phyloP scores from a whole-genome alignment of 1,140 invertebrate genomes.

The Tetragonula clypearis region DNA sequence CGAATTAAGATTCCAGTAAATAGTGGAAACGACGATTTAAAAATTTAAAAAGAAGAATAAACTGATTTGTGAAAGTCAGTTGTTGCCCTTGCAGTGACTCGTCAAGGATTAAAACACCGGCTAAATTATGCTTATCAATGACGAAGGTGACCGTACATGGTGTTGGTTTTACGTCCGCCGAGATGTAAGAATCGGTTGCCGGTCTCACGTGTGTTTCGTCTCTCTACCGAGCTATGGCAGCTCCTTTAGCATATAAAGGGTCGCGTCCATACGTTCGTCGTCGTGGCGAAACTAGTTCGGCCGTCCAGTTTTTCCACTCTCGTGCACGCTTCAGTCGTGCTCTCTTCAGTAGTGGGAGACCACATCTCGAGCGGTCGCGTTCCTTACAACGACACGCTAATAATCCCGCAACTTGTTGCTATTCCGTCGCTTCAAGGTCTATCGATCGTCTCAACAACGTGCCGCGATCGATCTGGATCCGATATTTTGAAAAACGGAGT shows the following conservation, averaged over 20 bases:
- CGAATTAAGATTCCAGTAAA: neutral
- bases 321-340: constrained; percentile 53
- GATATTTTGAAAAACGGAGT: neutral
- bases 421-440: neutral
- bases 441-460: neutral
- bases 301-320: constrained; percentile 74
- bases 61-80: neutral
- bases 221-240: constrained; percentile 18
- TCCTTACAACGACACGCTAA: constrained; percentile 61
- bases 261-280: constrained; percentile 40
- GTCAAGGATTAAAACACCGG: constrained; percentile 16
- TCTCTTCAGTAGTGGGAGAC: constrained; percentile 43
- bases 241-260: constrained; percentile 57
- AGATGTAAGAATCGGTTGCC: constrained; percentile 21
- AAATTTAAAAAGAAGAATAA: neutral
- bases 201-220: constrained; percentile 41
- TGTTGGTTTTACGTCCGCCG: constrained; percentile 35
- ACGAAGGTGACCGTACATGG: constrained; percentile 27
- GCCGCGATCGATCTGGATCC: neutral
- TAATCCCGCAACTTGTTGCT: constrained; percentile 75
- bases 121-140: constrained; percentile 41
- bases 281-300: constrained; percentile 74
- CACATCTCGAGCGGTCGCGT: constrained; percentile 58
- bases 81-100: constrained; percentile 9
- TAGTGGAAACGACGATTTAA: neutral